Base-by-base conservation (phyloP, 2,797 vertebrate species). In the Melanotaenia parkinsoni region DNA sequence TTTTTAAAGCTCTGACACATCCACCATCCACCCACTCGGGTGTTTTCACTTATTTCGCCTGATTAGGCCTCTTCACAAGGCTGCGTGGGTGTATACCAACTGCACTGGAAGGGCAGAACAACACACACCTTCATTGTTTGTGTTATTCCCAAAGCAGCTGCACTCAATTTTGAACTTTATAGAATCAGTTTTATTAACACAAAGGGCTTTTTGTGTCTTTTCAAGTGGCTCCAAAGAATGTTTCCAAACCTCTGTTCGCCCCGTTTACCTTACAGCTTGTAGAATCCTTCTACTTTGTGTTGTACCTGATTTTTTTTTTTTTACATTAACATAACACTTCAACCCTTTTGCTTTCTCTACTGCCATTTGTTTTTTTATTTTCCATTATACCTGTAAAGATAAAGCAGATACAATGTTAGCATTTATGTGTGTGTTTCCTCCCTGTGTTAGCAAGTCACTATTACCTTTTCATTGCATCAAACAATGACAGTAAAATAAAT, bases 401-500 rank as follows among this genome's bases (percentile, higher is more conserved):
- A 35, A 28, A 28, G 11, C 13, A 28, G 64, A 62, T 20, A 18
- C 33, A 43, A 22, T 54, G 2, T 24, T 28, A 7, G 1, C 33
- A 1, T 61, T 3, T 5, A 0, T 32, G 32, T 56, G 16, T 58
- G 2, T 4, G 0, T 22, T 14, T 40, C 51, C 20, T 47, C 60
- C 47, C 35, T 37, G 45, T 53, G 20, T 77, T 74, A 79, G 79
- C 16, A 70, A 24, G 81, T 79, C 43, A 80, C 35, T 47, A 26
- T 8, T 45, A 26, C 79, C 67, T 71, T 63, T 63, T 71, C n/a
- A 67, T 32, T 38, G 45, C 77, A 57, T 68, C 32, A 70, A 75
- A 61, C 66, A 30, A 40, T 58, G 59, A 72, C 61, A 68, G 68
- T 0, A 70, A 86, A 81, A 80, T 67, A 67, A 81, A 84, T 72